Conservation (phyloP, 30 jellyfish, hydroid and myxozoan genomes). For the Mastigias papua region DNA sequence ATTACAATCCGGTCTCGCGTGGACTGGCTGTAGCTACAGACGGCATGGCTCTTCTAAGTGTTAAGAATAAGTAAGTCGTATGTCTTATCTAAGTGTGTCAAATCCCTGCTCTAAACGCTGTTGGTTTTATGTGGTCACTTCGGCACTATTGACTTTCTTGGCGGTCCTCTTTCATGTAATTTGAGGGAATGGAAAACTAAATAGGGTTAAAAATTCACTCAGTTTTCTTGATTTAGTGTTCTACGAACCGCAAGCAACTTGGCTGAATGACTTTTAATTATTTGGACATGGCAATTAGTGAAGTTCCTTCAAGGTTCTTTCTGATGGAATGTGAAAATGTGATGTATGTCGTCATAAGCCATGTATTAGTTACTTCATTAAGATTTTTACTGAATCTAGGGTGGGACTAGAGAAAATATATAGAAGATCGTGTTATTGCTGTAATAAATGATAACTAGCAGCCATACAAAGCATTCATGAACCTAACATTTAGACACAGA, state of each 20-base stretch:
- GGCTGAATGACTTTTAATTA: slow-evolving; percentile 28
- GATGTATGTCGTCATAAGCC: neutral
- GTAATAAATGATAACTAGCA: no score
- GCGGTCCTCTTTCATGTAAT: slow-evolving; percentile 54
- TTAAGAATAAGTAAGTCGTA: slow-evolving; percentile 87
- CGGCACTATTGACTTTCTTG: slow-evolving; percentile 42
- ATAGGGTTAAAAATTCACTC: slow-evolving; percentile 5
- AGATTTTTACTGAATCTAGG: neutral
- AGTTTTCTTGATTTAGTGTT: slow-evolving; percentile 16
- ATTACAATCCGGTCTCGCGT: slow-evolving; percentile 96
- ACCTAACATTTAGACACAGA: no score
- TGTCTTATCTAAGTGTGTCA: slow-evolving; percentile 30
- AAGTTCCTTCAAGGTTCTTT: neutral
- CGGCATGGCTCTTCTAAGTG: slow-evolving; percentile 87
- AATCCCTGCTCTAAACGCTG: slow-evolving; percentile 35
- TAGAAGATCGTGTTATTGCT: no score
- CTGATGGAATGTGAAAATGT: neutral
- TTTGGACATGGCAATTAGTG: slow-evolving; percentile 24
- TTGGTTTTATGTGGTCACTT: slow-evolving; percentile 54
- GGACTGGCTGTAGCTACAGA: slow-evolving; percentile 98
- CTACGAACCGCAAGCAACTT: neutral
- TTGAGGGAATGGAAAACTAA: slow-evolving; percentile 30
- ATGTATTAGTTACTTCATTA: neutral
- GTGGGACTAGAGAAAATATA: no score
- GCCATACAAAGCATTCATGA: no score